These are phyloP conservation scores for Pseudopleuronectes americanus DNA, from an alignment of 2,797 vertebrate species.

Conservation along the genomic window DNA sequence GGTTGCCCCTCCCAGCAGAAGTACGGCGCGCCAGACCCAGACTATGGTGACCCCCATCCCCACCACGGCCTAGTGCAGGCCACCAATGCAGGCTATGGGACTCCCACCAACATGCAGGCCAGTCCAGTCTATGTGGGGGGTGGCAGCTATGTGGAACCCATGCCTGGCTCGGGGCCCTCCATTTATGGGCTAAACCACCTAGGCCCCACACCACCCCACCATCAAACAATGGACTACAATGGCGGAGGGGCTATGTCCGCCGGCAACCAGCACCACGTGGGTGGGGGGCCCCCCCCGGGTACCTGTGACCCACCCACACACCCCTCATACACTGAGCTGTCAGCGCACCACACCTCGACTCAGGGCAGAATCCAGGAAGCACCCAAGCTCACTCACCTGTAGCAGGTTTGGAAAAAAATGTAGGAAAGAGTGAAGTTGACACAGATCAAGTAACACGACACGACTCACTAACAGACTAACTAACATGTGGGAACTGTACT, in stretches of 20 bases:
- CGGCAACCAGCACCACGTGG: constrained; percentile 91
- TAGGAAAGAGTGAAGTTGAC: constrained; percentile 63
- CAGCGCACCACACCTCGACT: constrained; percentile 93
- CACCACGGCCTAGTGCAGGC: constrained; percentile 90
- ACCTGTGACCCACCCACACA: constrained; percentile 89
- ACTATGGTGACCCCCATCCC: constrained; percentile 88
- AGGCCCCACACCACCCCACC: constrained; percentile 90
- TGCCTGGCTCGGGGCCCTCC: constrained; percentile 91
- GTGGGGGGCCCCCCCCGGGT: constrained; percentile 78
- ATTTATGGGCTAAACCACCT: constrained; percentile 97
- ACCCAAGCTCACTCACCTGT: constrained; percentile 99
- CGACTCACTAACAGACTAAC: constrained; percentile 67
- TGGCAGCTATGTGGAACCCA: constrained; percentile 91
- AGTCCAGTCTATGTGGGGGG: constrained; percentile 95
- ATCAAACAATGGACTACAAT: constrained; percentile 94
- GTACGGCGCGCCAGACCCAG: constrained; percentile 88
- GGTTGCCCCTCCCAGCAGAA: constrained; percentile 94
- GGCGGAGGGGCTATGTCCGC: constrained; percentile 86
- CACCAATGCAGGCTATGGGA: constrained; percentile 89
- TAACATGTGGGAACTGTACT: constrained; percentile 57
- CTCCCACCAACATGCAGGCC: constrained; percentile 87
- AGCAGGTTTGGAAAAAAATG: constrained; percentile 83
- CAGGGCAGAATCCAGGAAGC: constrained; percentile 99
- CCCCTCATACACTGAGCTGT: constrained; percentile 93
- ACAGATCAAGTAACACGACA: constrained; percentile 52